A percentile compares a stretch with the other conserved stretches of the same genome.
phyloP scores from a whole-genome alignment of 35 echinoderm and acorn worm species.

The Stichopus chloronotus region DNA sequence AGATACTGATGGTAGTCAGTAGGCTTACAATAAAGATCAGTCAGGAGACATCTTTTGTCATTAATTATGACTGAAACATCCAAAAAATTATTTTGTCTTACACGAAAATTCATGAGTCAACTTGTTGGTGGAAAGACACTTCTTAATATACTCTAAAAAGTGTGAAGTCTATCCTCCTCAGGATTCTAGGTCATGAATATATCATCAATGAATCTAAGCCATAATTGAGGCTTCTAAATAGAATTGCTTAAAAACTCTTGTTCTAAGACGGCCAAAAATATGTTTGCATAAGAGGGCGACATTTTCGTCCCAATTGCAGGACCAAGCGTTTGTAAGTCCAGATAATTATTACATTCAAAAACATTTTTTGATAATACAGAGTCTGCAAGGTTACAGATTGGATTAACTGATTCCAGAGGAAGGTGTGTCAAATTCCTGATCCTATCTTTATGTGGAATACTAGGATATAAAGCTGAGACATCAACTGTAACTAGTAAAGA shows the following conservation, averaged over 20 bases:
- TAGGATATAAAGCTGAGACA: background rate
- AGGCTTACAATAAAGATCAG: background rate
- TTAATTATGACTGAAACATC: slow-evolving; percentile 4
- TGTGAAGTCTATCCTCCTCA: too few relatives aligned
- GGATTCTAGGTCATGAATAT: too few relatives aligned
- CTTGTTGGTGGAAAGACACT: too few relatives aligned
- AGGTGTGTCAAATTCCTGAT: background rate
- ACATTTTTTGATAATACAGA: background rate
- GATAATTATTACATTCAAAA: background rate
- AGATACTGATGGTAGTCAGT: too few relatives aligned
- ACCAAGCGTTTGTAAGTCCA: background rate
- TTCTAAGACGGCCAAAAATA: too few relatives aligned
- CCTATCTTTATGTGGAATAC: background rate
- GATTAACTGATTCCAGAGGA: background rate
- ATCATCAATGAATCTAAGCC: too few relatives aligned
- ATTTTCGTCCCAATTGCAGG: slow-evolving; percentile 17
- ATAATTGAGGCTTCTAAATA: too few relatives aligned
- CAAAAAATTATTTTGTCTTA: too few relatives aligned
- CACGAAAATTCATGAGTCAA: too few relatives aligned
- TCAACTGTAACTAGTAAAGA: background rate
- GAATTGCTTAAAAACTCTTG: background rate
- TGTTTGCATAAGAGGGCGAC: background rate
- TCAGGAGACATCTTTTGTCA: background rate
- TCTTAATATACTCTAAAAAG: too few relatives aligned
- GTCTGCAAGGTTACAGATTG: background rate